phyloP scores from a whole-genome alignment of 2,888 invertebrate genomes.

The Philhelius pedissequus region DNA sequence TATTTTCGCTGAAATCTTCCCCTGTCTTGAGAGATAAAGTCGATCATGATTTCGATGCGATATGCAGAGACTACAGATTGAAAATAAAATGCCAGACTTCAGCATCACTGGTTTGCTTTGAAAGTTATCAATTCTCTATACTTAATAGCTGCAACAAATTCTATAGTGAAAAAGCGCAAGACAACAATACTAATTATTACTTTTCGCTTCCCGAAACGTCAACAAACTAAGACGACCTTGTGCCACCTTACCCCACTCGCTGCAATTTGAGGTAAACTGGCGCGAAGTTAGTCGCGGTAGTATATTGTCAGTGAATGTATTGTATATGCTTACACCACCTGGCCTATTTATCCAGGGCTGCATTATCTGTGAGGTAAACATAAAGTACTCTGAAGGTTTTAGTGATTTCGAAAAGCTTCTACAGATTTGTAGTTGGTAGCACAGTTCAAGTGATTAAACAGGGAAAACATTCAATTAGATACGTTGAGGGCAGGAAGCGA shows the following conservation, averaged over 20 bases:
- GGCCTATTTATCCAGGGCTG: slow-evolving; percentile 2
- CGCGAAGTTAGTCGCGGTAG: slow-evolving; percentile 8
- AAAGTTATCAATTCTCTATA: not conserved
- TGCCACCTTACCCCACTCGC: slow-evolving; percentile 62
- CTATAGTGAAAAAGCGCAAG: not conserved
- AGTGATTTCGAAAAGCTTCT: too few relatives aligned
- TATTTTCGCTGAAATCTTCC: slow-evolving; percentile 32
- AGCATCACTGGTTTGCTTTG: not conserved
- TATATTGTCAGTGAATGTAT: slow-evolving; percentile 58
- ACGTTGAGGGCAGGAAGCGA: too few relatives aligned
- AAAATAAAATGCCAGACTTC: not conserved
- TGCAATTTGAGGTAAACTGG: not conserved
- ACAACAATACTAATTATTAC: slow-evolving; percentile 12
- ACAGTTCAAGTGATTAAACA: too few relatives aligned
- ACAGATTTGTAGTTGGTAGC: too few relatives aligned
- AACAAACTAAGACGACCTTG: slow-evolving; percentile 67
- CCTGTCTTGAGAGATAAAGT: not conserved
- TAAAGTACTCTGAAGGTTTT: too few relatives aligned
- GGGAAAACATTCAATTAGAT: too few relatives aligned
- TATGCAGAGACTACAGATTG: not conserved
- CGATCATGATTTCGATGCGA: not conserved
- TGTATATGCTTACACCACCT: slow-evolving; percentile 26
- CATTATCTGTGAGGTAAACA: not conserved
- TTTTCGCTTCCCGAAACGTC: slow-evolving; percentile 64
- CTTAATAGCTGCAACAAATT: not conserved